A percentile compares a stretch with the other conserved stretches of the same genome.
These are phyloP conservation scores for Amblyopsis hoosieri DNA, from an alignment of 2,797 vertebrate genomes.

Conservation along the genomic window DNA sequence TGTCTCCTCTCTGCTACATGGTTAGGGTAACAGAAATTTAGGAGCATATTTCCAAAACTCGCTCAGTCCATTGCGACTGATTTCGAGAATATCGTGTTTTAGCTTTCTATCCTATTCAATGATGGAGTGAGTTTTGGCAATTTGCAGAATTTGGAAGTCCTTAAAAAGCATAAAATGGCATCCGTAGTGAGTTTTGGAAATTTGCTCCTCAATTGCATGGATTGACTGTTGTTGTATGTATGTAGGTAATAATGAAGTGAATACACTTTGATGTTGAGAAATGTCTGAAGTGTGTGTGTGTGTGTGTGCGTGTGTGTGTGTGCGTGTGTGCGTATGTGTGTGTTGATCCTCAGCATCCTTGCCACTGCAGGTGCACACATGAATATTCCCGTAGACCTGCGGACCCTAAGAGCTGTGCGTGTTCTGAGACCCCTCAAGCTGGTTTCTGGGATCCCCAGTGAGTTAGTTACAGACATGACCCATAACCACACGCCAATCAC, in stretches of 20 bases:
- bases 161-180: too few relatives aligned
- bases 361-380: conserved; percentile 97
- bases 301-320: neutral
- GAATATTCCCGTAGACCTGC: conserved; percentile 96
- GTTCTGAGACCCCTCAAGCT: conserved; percentile 97
- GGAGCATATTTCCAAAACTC: too few relatives aligned
- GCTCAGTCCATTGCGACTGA: too few relatives aligned
- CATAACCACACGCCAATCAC: neutral
- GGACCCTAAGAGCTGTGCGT: conserved; percentile 93
- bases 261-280: too few relatives aligned
- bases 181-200: too few relatives aligned
- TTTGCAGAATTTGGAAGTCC: too few relatives aligned
- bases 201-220: too few relatives aligned
- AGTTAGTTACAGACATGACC: conserved; percentile 65
- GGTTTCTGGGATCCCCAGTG: conserved; percentile 98
- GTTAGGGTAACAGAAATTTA: too few relatives aligned
- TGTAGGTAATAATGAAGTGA: neutral
- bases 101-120: too few relatives aligned
- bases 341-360: conserved; percentile 83
- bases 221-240: too few relatives aligned
- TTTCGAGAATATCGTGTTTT: too few relatives aligned
- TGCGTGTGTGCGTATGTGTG: conserved; percentile 35
- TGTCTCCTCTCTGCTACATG: conserved; percentile 13
- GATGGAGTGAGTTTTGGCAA: too few relatives aligned
- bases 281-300: conserved; percentile 4